These are phyloP conservation scores for Heliconius nattereri DNA, from an alignment of 1,140 invertebrate genomes.

Conservation along the genomic window DNA sequence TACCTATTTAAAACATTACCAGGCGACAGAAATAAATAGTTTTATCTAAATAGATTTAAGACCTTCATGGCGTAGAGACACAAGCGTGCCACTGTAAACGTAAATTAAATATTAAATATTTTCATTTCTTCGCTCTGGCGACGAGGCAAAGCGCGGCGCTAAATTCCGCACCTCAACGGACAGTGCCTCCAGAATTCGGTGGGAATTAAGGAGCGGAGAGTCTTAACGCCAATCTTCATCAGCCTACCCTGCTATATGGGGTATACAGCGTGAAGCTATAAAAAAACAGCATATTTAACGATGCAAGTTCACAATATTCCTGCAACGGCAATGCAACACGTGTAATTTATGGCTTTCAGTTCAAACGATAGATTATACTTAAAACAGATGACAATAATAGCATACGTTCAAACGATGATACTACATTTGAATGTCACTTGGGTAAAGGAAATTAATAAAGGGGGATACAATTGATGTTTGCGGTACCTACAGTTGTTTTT, in stretches of 20 bases:
- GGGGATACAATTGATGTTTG: background rate
- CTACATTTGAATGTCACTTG: slow-evolving; percentile 9
- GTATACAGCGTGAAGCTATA: background rate
- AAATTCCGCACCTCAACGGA: no score
- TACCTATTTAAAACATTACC: no score
- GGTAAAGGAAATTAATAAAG: slow-evolving; percentile 1
- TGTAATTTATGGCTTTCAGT: background rate
- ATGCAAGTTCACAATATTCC: background rate
- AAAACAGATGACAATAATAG: slow-evolving; percentile 8
- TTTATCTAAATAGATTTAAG: no score
- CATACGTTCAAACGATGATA: slow-evolving; percentile 6
- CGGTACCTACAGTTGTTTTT: background rate
- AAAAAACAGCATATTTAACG: background rate
- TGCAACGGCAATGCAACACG: background rate
- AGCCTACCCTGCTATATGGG: background rate
- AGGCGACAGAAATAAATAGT: no score
- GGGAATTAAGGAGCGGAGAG: background rate
- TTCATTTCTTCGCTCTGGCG: no score
- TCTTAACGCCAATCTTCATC: background rate
- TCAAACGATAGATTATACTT: slow-evolving; percentile 4
- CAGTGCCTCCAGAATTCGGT: background rate
- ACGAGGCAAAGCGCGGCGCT: no score
- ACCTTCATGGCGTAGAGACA: no score
- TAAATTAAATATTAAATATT: no score
- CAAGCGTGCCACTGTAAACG: no score